Evolutionary conservation across 2,113 vertebrate genomes (phyloP).

Genomic region (Ophiodon elongatus): DNA sequence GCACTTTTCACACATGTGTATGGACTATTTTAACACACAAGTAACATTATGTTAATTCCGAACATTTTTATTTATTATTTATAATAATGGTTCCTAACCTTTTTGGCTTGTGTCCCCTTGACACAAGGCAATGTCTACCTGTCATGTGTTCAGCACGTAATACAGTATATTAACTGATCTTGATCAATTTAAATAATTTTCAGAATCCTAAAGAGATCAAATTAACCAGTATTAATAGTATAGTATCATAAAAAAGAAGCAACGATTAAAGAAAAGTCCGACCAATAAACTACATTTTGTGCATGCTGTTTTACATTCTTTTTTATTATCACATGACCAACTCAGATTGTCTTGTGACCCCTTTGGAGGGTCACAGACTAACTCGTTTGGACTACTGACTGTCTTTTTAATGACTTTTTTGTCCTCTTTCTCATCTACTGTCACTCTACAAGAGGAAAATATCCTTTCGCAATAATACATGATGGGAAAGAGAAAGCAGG

Average conservation of each 20-base stretch:
- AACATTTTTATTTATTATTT: neutral
- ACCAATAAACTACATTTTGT: neutral
- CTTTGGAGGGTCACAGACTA: neutral
- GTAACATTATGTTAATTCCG: neutral
- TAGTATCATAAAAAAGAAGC: neutral
- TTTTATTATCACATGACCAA: neutral
- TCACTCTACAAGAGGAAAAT: conserved; percentile 51
- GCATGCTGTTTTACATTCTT: neutral
- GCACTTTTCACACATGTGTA: neutral
- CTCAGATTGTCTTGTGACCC: neutral
- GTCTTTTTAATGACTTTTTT: conserved; percentile 5
- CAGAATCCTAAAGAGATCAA: neutral
- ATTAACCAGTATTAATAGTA: neutral
- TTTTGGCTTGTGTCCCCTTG: neutral
- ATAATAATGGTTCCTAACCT: no score
- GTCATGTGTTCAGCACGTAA: neutral
- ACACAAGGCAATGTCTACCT: neutral
- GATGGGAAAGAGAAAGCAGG: conserved; percentile 95
- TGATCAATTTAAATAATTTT: neutral
- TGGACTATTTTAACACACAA: neutral
- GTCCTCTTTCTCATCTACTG: conserved; percentile 51
- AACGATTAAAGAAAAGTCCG: neutral
- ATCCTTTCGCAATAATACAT: conserved; percentile 82
- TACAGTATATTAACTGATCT: neutral
- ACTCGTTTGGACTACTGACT: conserved; percentile 6